A percentile compares a stretch with the other conserved stretches of the same genome.
phyloP scores from a whole-genome alignment of 2,888 invertebrate genomes.

The Andrena bucephala region DNA sequence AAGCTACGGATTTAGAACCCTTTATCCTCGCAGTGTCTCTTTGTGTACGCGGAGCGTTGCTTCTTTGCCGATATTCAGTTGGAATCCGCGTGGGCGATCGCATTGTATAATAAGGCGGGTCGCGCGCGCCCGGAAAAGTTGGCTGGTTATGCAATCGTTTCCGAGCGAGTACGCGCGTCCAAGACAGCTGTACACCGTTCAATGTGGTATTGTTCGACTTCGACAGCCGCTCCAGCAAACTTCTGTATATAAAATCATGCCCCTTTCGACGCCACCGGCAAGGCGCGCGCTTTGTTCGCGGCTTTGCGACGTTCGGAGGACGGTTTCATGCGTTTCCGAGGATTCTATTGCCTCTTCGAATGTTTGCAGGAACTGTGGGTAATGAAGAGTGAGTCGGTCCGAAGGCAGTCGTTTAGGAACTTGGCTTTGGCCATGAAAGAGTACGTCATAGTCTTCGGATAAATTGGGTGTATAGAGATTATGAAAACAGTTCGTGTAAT shows the following conservation, averaged over 20 bases:
- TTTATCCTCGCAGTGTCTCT: constrained; percentile 5
- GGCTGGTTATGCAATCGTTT: constrained; percentile 35
- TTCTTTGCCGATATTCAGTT: constrained; percentile 7
- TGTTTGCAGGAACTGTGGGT: no score
- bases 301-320: not conserved
- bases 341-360: not conserved
- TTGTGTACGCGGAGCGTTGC: constrained; percentile 1
- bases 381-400: no score
- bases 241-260: constrained; percentile 15
- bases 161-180: not conserved
- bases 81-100: constrained; percentile 34
- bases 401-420: no score
- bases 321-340: not conserved
- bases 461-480: no score
- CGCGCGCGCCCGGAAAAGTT: constrained; percentile 44
- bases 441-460: no score
- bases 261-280: not conserved
- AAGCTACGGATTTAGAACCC: constrained; percentile 9
- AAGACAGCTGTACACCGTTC: constrained; percentile 19
- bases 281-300: not conserved
- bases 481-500: no score
- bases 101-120: constrained; percentile 38
- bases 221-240: not conserved
- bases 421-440: no score
- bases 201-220: constrained; percentile 27